These are phyloP conservation scores for Harlomillsia oculata DNA, from an alignment of 1,140 invertebrate species.

Conservation along the genomic window DNA sequence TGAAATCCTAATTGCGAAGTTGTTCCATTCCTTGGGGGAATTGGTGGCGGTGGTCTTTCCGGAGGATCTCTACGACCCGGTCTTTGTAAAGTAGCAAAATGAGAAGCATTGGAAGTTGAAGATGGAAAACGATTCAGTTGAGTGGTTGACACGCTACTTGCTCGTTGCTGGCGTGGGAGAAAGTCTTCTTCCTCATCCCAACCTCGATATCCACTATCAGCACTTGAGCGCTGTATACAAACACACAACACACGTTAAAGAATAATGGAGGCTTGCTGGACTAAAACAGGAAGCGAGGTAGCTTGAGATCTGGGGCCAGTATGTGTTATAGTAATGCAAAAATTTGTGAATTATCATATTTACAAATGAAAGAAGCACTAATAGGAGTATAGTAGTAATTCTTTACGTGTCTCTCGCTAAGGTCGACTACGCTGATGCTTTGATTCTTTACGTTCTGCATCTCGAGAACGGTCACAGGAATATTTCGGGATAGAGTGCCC, in stretches of 20 bases:
- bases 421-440: conserved; percentile 20
- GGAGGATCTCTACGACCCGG: conserved; percentile 15
- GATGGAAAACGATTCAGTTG: conserved; percentile 19
- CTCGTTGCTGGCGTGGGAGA: conserved; percentile 9
- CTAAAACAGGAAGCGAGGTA: too few relatives aligned
- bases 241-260: not conserved
- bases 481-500: conserved; percentile 1
- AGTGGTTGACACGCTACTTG: conserved; percentile 29
- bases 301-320: too few relatives aligned
- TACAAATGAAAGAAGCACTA: too few relatives aligned
- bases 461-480: conserved; percentile 34
- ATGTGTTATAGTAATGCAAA: not conserved
- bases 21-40: conserved; percentile 26
- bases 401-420: conserved; percentile 12
- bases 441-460: conserved; percentile 22
- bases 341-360: too few relatives aligned
- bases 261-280: too few relatives aligned
- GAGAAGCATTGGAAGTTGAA: conserved; percentile 23
- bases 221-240: conserved; percentile 37
- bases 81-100: conserved; percentile 33
- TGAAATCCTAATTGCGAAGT: conserved; percentile 6
- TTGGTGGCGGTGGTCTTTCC: conserved; percentile 31
- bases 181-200: conserved; percentile 40
- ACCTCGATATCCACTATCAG: conserved; percentile 43
- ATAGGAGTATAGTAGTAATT: too few relatives aligned